Percentiles rank a stretch among this genome's conserved stretches.
phyloP scores from a whole-genome alignment of 2,113 vertebrate genomes.

The Tapirus terrestris region DNA sequence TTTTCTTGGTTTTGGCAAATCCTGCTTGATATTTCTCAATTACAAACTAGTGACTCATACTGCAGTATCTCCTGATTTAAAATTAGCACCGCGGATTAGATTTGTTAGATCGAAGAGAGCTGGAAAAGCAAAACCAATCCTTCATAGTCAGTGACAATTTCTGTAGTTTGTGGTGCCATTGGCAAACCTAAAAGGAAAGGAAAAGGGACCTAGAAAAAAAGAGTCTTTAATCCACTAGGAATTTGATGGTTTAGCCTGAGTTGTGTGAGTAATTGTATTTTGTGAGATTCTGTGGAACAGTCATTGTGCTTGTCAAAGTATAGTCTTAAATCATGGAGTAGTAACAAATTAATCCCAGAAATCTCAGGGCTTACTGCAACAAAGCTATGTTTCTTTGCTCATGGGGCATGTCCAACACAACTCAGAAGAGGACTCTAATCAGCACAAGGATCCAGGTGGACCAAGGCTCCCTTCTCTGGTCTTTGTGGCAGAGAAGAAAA shows the following conservation, averaged over 20 bases:
- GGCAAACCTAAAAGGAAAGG: background rate
- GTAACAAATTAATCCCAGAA: background rate
- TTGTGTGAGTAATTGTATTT: background rate
- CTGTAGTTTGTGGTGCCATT: background rate
- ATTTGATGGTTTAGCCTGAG: background rate
- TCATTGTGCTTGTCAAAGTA: background rate
- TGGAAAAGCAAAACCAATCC: background rate
- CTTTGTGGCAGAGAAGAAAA: background rate
- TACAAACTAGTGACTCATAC: slow-evolving; percentile 67
- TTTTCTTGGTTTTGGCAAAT: slow-evolving; percentile 68
- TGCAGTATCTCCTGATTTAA: slow-evolving; percentile 64
- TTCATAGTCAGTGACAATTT: background rate
- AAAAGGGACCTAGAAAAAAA: background rate
- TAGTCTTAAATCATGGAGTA: background rate
- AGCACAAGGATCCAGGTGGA: background rate
- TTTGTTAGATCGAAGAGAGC: slow-evolving; percentile 39
- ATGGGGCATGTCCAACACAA: background rate
- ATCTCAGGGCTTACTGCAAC: background rate
- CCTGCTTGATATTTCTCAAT: slow-evolving; percentile 69
- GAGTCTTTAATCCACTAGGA: background rate
- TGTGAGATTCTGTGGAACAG: background rate
- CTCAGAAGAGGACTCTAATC: background rate
- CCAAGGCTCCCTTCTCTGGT: background rate
- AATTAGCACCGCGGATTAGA: slow-evolving; percentile 69
- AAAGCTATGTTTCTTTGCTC: background rate